Percentiles rank a stretch among this genome's conserved stretches.
phyloP scores from a whole-genome alignment of 2,888 invertebrate genomes.

The Pteria penguin region DNA sequence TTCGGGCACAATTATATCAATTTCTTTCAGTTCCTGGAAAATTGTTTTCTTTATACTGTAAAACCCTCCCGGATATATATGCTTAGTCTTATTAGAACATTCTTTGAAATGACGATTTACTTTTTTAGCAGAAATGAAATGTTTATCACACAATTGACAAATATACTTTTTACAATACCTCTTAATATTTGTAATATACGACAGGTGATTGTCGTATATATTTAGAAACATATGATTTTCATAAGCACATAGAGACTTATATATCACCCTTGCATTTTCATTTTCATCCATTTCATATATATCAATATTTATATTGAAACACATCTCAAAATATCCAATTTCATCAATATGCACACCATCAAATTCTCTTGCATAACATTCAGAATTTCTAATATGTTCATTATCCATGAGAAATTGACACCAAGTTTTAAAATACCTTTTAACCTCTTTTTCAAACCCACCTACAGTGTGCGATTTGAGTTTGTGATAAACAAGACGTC shows the following conservation, averaged over 20 bases:
- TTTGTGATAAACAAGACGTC: background rate
- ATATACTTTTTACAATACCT: slow-evolving; percentile 18
- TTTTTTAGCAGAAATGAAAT: background rate
- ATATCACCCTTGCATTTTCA: background rate
- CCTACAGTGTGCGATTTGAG: background rate
- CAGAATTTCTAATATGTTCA: background rate
- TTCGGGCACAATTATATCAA: slow-evolving; percentile 22
- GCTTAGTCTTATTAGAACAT: slow-evolving; percentile 31
- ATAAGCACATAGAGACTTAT: background rate
- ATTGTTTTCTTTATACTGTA: slow-evolving; percentile 27
- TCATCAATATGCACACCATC: background rate
- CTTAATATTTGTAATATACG: slow-evolving; percentile 26
- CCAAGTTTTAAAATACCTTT: background rate
- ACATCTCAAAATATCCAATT: background rate
- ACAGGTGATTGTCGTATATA: slow-evolving; percentile 26
- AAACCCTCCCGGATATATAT: slow-evolving; percentile 38
- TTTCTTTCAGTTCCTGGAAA: slow-evolving; percentile 38
- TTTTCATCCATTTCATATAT: background rate
- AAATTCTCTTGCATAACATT: background rate
- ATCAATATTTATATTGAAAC: background rate
- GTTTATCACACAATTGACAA: slow-evolving; percentile 22
- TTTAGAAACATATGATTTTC: background rate
- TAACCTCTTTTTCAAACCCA: background rate
- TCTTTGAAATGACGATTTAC: background rate
- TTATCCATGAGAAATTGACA: background rate